Evolutionary conservation across 2,113 vertebrate genomes (phyloP), one percentile per base, ranked within the genome.

Genomic region (Siniperca chuatsi): DNA sequence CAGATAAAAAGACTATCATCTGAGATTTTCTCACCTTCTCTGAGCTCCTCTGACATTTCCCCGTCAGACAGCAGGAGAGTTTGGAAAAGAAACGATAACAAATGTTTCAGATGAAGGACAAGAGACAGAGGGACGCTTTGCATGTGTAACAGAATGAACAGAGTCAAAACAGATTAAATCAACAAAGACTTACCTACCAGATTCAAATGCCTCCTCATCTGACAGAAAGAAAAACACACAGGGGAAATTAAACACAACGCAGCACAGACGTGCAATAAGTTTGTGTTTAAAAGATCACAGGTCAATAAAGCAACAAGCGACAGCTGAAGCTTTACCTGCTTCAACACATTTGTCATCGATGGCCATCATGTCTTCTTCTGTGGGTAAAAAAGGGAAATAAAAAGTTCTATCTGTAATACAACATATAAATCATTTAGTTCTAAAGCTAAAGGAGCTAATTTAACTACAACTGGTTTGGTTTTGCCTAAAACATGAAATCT

Each of bases 141-240:
- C 33, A 23, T 1, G 21, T 23, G 16, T 18, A 50, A 54, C 52
- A 2, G 1, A 37, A 37, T 4, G 13, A 20, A 61, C 25, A 69
- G 40, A 54, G 21, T 66, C 16, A 33, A 11, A 85, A 61, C 0
- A 10, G 60, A 16, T 77, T 15, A 50, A 82, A 46, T 70, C 58
- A 90, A 90, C 55, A 87, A 90, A 94, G 81, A 93, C 93, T 94
- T 90, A 96, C 96, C 96, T 97, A 99, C 98, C 98, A 91, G 97
- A 99, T 94, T 99, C 97, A 98, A 99, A 99, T 0, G 96, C 96
- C 93, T 99, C 98, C 94, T 99, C 98, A 86, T 99, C 97, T 99
- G 91, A 57, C 40, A 83, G 78, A 37, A 21, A 42, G 12, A 52
- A 61, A 84, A 75, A 78, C 12, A 87, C n/a, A 87, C 1, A 66